phyloP scores from a whole-genome alignment of 2,888 invertebrate species.

The Hedychridium roseum region DNA sequence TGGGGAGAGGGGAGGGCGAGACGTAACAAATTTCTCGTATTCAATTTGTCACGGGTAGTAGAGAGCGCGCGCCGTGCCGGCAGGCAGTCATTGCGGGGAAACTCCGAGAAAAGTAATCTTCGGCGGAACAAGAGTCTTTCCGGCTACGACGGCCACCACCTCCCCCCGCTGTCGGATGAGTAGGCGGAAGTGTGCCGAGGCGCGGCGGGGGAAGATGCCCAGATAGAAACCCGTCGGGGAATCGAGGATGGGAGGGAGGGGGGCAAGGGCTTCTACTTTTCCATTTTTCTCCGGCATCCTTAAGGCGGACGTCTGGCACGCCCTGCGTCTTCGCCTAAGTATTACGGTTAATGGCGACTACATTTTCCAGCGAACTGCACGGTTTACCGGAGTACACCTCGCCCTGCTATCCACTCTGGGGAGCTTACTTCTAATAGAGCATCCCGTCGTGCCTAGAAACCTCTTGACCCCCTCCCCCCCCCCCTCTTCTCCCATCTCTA shows the following conservation, averaged over 20 bases:
- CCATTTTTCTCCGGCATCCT: not conserved
- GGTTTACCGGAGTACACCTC: conserved; percentile 24
- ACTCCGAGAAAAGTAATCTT: no score
- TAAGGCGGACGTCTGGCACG: conserved; percentile 25
- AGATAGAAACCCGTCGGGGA: not conserved
- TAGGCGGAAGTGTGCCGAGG: not conserved
- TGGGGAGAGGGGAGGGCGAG: no score
- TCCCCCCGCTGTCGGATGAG: no score
- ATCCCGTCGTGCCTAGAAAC: no score
- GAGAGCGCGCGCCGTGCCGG: no score
- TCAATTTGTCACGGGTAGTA: no score
- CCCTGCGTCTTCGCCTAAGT: conserved; percentile 39
- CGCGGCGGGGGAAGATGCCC: not conserved
- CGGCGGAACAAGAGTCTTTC: no score
- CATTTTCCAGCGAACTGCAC: conserved; percentile 29
- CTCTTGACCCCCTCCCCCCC: conserved; percentile 1
- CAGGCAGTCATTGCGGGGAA: no score
- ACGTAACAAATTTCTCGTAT: no score
- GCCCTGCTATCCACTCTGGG: conserved; percentile 28
- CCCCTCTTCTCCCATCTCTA: conserved; percentile 8
- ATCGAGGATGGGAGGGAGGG: not conserved
- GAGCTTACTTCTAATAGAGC: conserved; percentile 35
- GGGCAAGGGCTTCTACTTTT: conserved; percentile 19
- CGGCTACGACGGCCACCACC: no score
- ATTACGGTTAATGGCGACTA: conserved; percentile 45